Evolutionary conservation across 2,797 vertebrate species (phyloP), one percentile per base, ranked within the genome.

Genomic region (Gymnodraco acuticeps): DNA sequence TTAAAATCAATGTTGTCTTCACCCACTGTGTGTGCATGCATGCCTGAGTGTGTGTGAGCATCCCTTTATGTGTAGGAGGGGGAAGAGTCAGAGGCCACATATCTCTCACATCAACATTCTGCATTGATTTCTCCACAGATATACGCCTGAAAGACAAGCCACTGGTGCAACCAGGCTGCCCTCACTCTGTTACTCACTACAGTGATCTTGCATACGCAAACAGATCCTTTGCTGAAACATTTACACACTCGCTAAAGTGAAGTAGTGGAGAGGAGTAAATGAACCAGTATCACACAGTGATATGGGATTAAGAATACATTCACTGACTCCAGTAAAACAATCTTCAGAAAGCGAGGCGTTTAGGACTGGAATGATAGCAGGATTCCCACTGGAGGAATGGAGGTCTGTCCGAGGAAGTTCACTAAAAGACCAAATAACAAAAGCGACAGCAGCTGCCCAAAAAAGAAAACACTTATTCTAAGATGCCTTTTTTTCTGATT

Each of bases 111-210:
- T 90, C 87, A 92, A 91, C 89, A 89, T 90, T 91, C 86, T 69
- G 86, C 91, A 93, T 90, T 77, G 91, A 94, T 94, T 92, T 92
- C 78, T 90, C 69, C 68, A 84, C 87, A 89, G 90, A 92, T 89
- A 83, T 45, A 79, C 15, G 84, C 82, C 89, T 87, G 81, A 88
- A 77, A 87, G 80, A 89, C 78, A 74, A 85, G 82, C 69, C 82
- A 82, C 73, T 84, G 84, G 87, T 88, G 88, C 83, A 87, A 80
- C 68, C 53, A 70, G 86, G 78, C 85, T 87, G 89, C 83, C 88
- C 84, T 82, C 85, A 76, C 87, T 80, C 78, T 84, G 76, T 88
- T 87, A 89, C 90, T 88, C 91, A 90, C 85, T 59, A 66, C 50
- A 73, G 80, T 66, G 69, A 61, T 60, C 67, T 51, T 74, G 81